Base-by-base conservation (phyloP, 2,888 invertebrate genomes). In the Caenorhabditis wallacei region DNA sequence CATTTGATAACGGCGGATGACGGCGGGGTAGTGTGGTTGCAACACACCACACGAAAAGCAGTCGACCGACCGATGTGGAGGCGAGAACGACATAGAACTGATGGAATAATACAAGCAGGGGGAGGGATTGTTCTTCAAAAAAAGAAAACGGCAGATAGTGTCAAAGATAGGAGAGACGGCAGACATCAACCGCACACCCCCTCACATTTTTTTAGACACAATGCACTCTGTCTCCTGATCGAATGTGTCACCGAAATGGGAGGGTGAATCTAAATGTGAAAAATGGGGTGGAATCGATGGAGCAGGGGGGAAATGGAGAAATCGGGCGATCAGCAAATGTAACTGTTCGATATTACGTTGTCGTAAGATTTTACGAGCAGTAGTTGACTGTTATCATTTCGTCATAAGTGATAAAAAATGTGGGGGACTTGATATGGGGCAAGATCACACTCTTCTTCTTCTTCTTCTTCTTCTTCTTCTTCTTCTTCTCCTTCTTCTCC, bases 321-420 rank as follows among this genome's bases (percentile, higher is more conserved):
- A 61, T 61, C 43, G n/a, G 22, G 22, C 43, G 37, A 40, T 40
- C 40, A 40, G 40, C 16, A 40, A 22, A 61, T 22, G 11, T 2
- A 40, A 24, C 61, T 59, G 59, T 59, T 20, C 37, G 2, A n/a
- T 35, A 18, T 30, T 11, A 40, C 40, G 43, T 43, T 22, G n/a
- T 61, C 61, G 43, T 24, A 43, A 61, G 61, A 61, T 24, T 61
- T 61, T 26, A 61, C 61, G 61, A 61, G 61, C 61, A 61, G 61
- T 43, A 61, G 61, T 61, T 61, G 43, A n/a, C 43, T 43, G 61
- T 61, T 61, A 61, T 61, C 61, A 61, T 24, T 61, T 2, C 7
- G n/a, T 61, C 43, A 43, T 43, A 61, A 43, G 43, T 61, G 61
- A 61, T 61, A 43, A 61, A 26, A 61, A 40, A 57, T n/a, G n/a